These are phyloP conservation scores for Catostomus latipinnis DNA, from an alignment of 2,797 vertebrate genomes.

Conservation along the genomic window DNA sequence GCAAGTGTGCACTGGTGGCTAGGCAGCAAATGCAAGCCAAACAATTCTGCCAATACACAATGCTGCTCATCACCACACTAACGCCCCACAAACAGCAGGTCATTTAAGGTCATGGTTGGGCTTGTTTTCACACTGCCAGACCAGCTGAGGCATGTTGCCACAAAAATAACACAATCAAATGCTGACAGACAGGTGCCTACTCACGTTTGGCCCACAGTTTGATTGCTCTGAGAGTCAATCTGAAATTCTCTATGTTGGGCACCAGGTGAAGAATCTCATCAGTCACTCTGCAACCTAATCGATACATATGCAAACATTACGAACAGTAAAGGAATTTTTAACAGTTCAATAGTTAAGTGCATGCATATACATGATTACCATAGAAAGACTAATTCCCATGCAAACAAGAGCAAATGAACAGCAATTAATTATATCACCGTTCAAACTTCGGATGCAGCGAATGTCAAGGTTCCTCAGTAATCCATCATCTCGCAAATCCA, in stretches of 20 bases:
- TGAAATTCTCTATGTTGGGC: slow-evolving; percentile 89
- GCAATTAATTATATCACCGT: slow-evolving; percentile 69
- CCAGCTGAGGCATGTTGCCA: background rate
- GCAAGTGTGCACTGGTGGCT: slow-evolving; percentile 11
- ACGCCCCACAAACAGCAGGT: slow-evolving; percentile 42
- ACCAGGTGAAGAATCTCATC: slow-evolving; percentile 91
- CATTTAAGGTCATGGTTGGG: slow-evolving; percentile 10
- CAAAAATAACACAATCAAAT: background rate
- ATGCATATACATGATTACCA: background rate
- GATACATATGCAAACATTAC: background rate
- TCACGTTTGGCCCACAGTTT: slow-evolving; percentile 95
- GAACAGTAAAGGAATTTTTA: background rate
- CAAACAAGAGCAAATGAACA: background rate
- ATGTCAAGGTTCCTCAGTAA: slow-evolving; percentile 87
- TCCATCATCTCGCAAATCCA: slow-evolving; percentile 86
- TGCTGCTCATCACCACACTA: slow-evolving; percentile 49
- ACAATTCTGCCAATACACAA: slow-evolving; percentile 50
- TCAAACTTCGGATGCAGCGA: slow-evolving; percentile 89
- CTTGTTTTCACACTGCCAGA: background rate
- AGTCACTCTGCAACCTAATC: slow-evolving; percentile 87
- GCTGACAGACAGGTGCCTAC: slow-evolving; percentile 61
- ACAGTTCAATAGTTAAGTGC: too few relatives aligned
- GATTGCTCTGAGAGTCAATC: slow-evolving; percentile 89
- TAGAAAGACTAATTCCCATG: background rate
- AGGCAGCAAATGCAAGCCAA: slow-evolving; percentile 48